Evolutionary conservation across 2,113 vertebrate genomes (phyloP).

Genomic region (Nothocercus julius): DNA sequence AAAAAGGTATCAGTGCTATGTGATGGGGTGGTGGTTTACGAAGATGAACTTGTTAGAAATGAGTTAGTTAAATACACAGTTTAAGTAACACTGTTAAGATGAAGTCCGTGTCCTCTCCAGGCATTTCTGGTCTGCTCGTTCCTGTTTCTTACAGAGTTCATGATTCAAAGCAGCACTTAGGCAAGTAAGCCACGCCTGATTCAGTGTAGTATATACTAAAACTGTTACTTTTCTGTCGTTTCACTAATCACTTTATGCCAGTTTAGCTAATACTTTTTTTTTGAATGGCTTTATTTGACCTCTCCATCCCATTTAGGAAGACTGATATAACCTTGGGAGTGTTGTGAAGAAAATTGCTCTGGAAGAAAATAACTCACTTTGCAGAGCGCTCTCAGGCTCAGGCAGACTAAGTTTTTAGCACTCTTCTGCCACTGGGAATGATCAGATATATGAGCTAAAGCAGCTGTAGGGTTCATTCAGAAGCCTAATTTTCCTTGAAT

Average conservation of each 20-base stretch:
- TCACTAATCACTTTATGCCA: background rate
- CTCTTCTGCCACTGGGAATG: background rate
- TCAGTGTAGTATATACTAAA: background rate
- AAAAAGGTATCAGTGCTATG: background rate
- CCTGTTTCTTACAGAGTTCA: background rate
- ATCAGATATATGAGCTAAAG: background rate
- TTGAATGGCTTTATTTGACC: background rate
- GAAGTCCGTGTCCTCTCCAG: background rate
- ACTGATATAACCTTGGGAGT: background rate
- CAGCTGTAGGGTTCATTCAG: fast-evolving
- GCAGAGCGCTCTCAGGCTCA: background rate
- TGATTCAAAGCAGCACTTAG: background rate
- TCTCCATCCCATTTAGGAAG: background rate
- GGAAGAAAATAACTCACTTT: background rate
- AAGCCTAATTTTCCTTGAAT: background rate
- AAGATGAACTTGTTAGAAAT: background rate
- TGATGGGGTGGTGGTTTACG: background rate
- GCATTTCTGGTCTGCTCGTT: background rate
- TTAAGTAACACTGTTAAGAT: background rate
- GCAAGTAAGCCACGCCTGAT: background rate
- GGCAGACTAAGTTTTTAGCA: background rate
- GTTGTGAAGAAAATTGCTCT: background rate
- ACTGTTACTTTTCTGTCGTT: background rate
- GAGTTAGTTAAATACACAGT: background rate
- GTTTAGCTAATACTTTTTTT: background rate